These are phyloP conservation scores for human DNA, from an alignment of 2,113 vertebrate genomes.

Conservation along the genomic window DNA sequence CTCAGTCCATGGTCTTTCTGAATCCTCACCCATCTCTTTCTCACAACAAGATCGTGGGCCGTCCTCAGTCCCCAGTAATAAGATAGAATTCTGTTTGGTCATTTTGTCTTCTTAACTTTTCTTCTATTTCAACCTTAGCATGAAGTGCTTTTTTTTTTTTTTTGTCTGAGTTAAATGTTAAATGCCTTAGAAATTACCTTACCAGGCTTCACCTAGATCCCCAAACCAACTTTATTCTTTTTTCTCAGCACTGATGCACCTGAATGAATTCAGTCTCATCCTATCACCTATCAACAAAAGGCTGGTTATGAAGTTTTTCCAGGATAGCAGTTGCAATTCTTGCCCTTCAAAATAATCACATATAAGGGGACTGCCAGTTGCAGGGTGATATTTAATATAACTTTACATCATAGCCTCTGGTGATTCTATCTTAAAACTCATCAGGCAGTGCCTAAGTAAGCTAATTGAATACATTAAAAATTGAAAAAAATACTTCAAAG, in stretches of 20 bases:
- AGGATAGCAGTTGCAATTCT: not conserved
- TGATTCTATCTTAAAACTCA: not conserved
- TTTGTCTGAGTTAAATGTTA: not conserved
- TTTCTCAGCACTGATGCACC: not conserved
- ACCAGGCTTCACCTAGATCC: not conserved
- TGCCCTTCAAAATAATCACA: not conserved
- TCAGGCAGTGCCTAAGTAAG: not conserved
- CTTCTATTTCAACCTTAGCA: not conserved
- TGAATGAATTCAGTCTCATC: not conserved
- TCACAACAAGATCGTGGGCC: not conserved
- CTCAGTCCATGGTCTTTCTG: not conserved
- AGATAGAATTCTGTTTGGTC: not conserved
- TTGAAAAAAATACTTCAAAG: not conserved
- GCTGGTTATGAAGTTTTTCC: not conserved
- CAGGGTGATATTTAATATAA: not conserved
- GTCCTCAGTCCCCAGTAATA: not conserved
- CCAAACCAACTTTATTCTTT: not conserved
- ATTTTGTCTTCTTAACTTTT: not conserved
- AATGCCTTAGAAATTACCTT: not conserved
- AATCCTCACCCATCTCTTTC: not conserved
- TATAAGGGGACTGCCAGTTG: not conserved
- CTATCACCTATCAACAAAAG: not conserved
- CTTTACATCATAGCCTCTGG: not conserved
- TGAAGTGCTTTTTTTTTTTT: not conserved
- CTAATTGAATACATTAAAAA: not conserved